These are phyloP conservation scores for Takifugu ocellatus DNA, from an alignment of 2,797 vertebrate genomes.

Conservation along the genomic window DNA sequence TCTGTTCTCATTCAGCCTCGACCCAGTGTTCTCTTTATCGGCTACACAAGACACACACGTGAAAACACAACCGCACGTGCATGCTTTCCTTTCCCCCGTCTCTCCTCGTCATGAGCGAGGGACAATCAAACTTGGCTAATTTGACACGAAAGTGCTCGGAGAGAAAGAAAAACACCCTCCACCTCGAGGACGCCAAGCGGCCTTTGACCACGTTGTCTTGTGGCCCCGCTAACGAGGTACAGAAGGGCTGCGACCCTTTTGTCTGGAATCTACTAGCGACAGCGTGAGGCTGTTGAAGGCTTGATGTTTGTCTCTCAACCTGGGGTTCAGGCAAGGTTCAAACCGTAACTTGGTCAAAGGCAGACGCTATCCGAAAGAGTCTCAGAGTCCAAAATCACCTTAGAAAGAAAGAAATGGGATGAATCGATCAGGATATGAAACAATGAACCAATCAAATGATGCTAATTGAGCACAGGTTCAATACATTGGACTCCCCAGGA, in stretches of 20 bases:
- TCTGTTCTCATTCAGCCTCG: constrained; percentile 81
- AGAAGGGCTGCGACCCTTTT: constrained; percentile 47
- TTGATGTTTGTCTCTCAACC: constrained; percentile 18
- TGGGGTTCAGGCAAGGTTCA: not conserved
- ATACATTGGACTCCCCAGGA: no score
- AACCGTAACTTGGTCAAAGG: constrained; percentile 28
- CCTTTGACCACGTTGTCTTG: constrained; percentile 34
- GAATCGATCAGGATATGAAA: no score
- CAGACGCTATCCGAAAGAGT: no score
- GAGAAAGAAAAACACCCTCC: constrained; percentile 45
- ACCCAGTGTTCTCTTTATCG: constrained; percentile 48
- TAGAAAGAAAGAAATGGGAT: no score
- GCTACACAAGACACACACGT: constrained; percentile 55
- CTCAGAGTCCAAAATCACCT: no score
- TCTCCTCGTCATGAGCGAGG: constrained; percentile 48
- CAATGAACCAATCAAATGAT: no score
- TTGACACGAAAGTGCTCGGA: constrained; percentile 33
- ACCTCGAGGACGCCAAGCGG: constrained; percentile 39
- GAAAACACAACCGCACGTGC: constrained; percentile 27
- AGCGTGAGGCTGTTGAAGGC: constrained; percentile 34
- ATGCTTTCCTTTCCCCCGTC: constrained; percentile 26
- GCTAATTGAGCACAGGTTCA: no score
- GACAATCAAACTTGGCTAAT: constrained; percentile 23
- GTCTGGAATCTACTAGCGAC: constrained; percentile 41
- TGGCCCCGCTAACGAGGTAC: constrained; percentile 67